Percentiles rank a stretch among this genome's conserved stretches.
These are phyloP conservation scores for Seison nebaliae DNA, from an alignment of 1,140 invertebrate species.

Conservation along the genomic window DNA sequence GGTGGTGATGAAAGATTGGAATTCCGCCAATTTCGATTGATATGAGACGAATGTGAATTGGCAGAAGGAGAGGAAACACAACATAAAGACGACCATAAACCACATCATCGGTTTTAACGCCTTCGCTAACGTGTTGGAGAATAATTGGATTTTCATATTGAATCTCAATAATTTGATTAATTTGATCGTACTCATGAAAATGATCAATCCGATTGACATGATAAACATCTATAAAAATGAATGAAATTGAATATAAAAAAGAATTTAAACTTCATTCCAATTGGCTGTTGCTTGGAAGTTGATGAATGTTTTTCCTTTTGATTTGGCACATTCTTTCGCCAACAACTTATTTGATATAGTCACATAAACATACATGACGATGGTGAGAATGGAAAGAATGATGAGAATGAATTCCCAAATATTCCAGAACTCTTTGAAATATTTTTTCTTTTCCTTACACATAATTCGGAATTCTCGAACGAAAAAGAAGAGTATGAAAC, in stretches of 20 bases:
- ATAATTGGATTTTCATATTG: slow-evolving; percentile 27
- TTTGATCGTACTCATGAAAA: slow-evolving; percentile 32
- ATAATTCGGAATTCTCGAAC: slow-evolving; percentile 19
- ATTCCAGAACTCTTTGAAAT: slow-evolving; percentile 32
- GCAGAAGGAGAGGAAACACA: slow-evolving; percentile 24
- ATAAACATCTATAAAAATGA: too few relatives aligned
- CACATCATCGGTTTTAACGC: slow-evolving; percentile 21
- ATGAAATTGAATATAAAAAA: too few relatives aligned
- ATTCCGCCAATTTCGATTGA: slow-evolving; percentile 17
- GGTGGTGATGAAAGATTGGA: slow-evolving; percentile 18
- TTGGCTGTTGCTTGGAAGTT: slow-evolving; percentile 31
- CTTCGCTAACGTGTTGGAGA: slow-evolving; percentile 20
- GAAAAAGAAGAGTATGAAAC: slow-evolving; percentile 24
- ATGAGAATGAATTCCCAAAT: slow-evolving; percentile 28
- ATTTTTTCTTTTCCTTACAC: slow-evolving; percentile 23
- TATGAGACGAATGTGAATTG: slow-evolving; percentile 21
- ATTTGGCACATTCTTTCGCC: slow-evolving; percentile 22
- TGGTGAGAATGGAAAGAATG: slow-evolving; percentile 24
- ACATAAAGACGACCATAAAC: slow-evolving; percentile 22
- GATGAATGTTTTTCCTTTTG: slow-evolving; percentile 28
- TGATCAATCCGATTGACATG: slow-evolving; percentile 27
- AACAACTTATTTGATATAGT: slow-evolving; percentile 25
- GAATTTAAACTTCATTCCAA: slow-evolving; percentile 31
- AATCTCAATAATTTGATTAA: slow-evolving; percentile 32
- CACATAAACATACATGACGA: slow-evolving; percentile 29